These are phyloP conservation scores for Alloscopus bannaensis DNA, from an alignment of 2,888 invertebrate genomes.

Conservation along the genomic window DNA sequence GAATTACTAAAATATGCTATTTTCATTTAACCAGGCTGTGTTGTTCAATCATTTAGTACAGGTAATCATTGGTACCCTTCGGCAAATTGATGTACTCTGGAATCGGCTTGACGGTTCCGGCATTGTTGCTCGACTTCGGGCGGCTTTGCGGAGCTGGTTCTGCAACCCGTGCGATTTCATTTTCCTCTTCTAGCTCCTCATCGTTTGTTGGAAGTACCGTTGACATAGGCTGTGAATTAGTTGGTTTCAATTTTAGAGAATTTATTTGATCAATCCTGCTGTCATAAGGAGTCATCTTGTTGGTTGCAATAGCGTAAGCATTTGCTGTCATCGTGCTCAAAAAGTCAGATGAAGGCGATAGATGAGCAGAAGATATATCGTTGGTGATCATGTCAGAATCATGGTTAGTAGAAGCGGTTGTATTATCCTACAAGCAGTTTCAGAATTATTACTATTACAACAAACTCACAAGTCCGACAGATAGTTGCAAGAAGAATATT, in stretches of 20 bases:
- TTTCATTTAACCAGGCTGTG: too few relatives aligned
- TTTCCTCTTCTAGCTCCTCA: slow-evolving; percentile 2
- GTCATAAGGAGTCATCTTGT: slow-evolving; percentile 13
- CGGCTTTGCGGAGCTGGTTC: background rate
- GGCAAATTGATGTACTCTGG: slow-evolving; percentile 22
- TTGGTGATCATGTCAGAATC: background rate
- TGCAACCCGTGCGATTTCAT: background rate
- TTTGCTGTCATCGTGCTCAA: background rate
- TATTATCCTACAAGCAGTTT: too few relatives aligned
- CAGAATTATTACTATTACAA: background rate
- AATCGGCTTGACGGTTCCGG: slow-evolving; percentile 15
- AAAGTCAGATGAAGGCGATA: background rate
- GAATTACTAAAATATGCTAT: background rate
- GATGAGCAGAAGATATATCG: background rate
- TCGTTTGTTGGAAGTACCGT: background rate
- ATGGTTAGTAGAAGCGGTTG: background rate
- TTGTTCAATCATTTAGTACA: slow-evolving; percentile 41
- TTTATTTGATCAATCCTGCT: background rate
- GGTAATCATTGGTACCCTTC: slow-evolving; percentile 39
- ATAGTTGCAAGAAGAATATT: background rate
- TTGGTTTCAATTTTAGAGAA: background rate
- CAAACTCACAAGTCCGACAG: too few relatives aligned
- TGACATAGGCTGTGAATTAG: background rate
- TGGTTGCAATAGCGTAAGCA: slow-evolving; percentile 19
- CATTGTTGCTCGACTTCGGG: background rate